Evolutionary conservation across 2,888 invertebrate genomes (phyloP).

Genomic region (Autographa pulchrina): DNA sequence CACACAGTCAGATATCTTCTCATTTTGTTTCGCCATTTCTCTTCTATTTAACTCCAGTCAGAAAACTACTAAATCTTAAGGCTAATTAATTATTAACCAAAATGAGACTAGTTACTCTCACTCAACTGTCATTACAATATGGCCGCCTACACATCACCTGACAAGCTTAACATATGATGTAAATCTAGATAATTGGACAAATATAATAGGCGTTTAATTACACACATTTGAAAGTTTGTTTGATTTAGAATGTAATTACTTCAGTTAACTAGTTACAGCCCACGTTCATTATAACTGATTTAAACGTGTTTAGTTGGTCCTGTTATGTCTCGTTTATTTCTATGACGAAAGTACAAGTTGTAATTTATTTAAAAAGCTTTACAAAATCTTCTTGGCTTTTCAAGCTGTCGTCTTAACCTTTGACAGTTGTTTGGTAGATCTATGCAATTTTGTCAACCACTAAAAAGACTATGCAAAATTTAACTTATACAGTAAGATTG

Average conservation of each 20-base stretch:
- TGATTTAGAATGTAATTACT: slow-evolving; percentile 25
- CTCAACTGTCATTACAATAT: slow-evolving; percentile 31
- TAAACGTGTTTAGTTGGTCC: not conserved
- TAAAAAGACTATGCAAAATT: too few relatives aligned
- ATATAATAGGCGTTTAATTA: slow-evolving; percentile 50
- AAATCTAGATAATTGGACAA: slow-evolving; percentile 48
- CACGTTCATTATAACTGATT: slow-evolving; percentile 12
- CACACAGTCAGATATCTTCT: too few relatives aligned
- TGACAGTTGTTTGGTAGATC: not conserved
- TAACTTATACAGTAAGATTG: too few relatives aligned
- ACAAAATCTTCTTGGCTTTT: too few relatives aligned
- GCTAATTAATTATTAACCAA: too few relatives aligned
- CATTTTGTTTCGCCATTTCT: too few relatives aligned
- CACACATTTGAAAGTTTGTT: slow-evolving; percentile 5
- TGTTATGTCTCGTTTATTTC: not conserved
- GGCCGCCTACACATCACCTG: slow-evolving; percentile 39
- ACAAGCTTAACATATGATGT: slow-evolving; percentile 22
- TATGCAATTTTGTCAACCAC: too few relatives aligned
- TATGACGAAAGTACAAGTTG: not conserved
- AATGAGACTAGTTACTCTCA: slow-evolving; percentile 11
- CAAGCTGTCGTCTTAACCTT: too few relatives aligned
- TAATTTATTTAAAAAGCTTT: too few relatives aligned
- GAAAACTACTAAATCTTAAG: too few relatives aligned
- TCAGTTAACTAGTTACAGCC: slow-evolving; percentile 18
- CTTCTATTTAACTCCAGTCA: too few relatives aligned